phyloP scores from a whole-genome alignment of 2,797 vertebrate genomes.

The Astyanax mexicanus region DNA sequence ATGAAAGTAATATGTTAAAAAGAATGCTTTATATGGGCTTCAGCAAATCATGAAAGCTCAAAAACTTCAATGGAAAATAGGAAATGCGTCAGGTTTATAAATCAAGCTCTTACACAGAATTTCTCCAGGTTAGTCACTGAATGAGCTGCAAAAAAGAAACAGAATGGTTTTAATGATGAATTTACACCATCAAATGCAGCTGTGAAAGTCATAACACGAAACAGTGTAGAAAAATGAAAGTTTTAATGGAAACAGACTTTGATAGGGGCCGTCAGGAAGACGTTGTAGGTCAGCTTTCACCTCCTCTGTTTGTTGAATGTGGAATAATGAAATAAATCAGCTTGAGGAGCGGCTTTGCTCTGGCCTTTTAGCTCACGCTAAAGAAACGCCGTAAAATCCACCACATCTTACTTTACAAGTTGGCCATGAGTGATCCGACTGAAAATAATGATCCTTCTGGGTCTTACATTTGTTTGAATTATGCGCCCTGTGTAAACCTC shows the following conservation, averaged over 20 bases:
- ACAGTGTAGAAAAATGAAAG: constrained; percentile 65
- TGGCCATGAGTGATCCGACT: constrained; percentile 39
- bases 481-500: constrained; percentile 51
- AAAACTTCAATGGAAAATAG: constrained; percentile 7
- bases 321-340: constrained; percentile 75
- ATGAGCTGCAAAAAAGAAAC: constrained; percentile 73
- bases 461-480: constrained; percentile 60
- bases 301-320: constrained; percentile 77
- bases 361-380: constrained; percentile 48
- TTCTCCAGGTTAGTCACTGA: not conserved
- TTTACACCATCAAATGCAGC: constrained; percentile 78
- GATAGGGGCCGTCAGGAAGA: constrained; percentile 77
- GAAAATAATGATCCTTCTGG: constrained; percentile 55
- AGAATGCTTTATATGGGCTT: constrained; percentile 15
- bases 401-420: constrained; percentile 56
- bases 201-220: constrained; percentile 74
- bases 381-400: constrained; percentile 52
- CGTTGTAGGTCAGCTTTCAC: constrained; percentile 68
- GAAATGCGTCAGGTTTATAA: constrained; percentile 6
- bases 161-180: constrained; percentile 79
- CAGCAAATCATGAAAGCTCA: constrained; percentile 5
- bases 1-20: not conserved
- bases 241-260: constrained; percentile 86
- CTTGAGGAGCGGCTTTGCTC: constrained; percentile 35
- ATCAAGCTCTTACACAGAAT: not conserved